Conservation (phyloP, 2,888 invertebrate genomes). For the Aradus depressus region DNA sequence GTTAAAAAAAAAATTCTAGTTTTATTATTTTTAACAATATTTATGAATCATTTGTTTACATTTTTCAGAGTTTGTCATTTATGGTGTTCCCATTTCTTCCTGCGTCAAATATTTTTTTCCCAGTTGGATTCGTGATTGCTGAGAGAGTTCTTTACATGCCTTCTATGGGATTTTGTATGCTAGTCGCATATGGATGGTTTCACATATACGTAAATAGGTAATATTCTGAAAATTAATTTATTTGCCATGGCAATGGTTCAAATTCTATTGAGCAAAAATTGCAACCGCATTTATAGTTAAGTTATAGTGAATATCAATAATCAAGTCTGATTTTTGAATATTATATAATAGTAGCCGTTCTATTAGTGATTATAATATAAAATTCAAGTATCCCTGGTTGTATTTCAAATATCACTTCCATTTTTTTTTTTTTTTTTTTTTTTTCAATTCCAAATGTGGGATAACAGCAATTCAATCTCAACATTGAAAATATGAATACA, state of each 20-base stretch:
- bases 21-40: background rate
- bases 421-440: too few relatives aligned
- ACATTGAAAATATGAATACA: too few relatives aligned
- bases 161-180: constrained; percentile 92
- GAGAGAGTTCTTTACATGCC: constrained; percentile 93
- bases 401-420: too few relatives aligned
- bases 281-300: background rate
- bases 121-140: constrained; percentile 94
- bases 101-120: constrained; percentile 93
- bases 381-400: too few relatives aligned
- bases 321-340: background rate
- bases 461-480: too few relatives aligned
- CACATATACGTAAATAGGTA: constrained; percentile 51
- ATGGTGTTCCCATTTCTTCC: constrained; percentile 86
- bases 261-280: background rate
- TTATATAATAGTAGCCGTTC: too few relatives aligned
- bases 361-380: too few relatives aligned
- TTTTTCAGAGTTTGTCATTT: constrained; percentile 67
- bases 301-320: background rate
- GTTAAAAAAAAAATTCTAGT: background rate
- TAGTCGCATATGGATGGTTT: constrained; percentile 78
- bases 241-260: background rate
- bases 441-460: too few relatives aligned
- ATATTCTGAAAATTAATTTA: constrained; percentile 1
- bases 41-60: constrained; percentile 24